phyloP scores from a whole-genome alignment of 2,797 vertebrate genomes.

The Galago senegalensis region DNA sequence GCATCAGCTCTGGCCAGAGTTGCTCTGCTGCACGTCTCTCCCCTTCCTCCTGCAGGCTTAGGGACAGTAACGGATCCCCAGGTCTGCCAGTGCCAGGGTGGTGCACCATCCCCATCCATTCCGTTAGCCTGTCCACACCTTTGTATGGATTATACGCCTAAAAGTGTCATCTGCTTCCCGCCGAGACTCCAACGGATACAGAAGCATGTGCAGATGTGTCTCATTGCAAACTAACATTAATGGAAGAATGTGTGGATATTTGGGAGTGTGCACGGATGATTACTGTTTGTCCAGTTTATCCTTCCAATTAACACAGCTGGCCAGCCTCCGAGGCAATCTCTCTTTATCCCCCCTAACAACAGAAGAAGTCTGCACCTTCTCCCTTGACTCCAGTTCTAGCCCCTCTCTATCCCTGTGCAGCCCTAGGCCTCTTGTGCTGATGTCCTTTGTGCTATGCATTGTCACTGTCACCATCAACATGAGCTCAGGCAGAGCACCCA shows the following conservation, averaged over 20 bases:
- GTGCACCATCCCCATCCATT: rapidly evolving
- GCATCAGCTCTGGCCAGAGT: neutral
- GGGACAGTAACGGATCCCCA: neutral
- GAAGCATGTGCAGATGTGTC: rapidly evolving
- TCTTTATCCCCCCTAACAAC: neutral
- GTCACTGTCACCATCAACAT: rapidly evolving
- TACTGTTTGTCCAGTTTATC: neutral
- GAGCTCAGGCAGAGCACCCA: neutral
- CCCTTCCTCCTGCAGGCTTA: neutral
- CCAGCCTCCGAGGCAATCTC: slow-evolving; percentile 39
- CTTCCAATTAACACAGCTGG: slow-evolving; percentile 53
- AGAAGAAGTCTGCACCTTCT: neutral
- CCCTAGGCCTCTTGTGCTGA: rapidly evolving
- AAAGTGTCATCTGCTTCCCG: neutral
- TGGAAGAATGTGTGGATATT: neutral
- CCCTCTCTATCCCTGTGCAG: neutral
- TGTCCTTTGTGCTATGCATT: neutral
- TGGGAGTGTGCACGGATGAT: neutral
- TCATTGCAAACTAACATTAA: neutral
- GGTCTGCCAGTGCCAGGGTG: neutral
- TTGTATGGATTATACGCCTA: rapidly evolving
- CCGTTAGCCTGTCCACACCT: neutral
- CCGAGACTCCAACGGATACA: neutral
- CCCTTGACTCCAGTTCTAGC: rapidly evolving
- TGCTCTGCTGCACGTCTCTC: neutral